Evolutionary conservation across 64 coral and sea anemone genomes (phyloP).

Genomic region (Acropora yongei): DNA sequence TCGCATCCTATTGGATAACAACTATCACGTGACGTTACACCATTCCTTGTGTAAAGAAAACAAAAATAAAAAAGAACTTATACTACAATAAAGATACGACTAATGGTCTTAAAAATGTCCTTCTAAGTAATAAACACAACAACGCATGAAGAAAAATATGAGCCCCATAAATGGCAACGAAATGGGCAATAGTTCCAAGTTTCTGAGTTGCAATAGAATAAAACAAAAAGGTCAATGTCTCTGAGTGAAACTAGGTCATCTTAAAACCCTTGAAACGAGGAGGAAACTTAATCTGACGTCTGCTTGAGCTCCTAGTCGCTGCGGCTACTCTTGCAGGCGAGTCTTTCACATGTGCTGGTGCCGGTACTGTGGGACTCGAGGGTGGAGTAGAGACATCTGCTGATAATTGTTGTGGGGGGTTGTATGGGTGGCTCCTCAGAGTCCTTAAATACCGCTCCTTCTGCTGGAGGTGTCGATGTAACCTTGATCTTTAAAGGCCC

Average conservation of each 20-base stretch:
- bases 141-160: not conserved
- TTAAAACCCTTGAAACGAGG: not conserved
- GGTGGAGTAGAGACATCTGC: too few species aligned
- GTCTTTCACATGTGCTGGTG: too few species aligned
- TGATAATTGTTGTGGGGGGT: too few species aligned
- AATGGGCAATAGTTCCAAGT: not conserved
- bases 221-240: not conserved
- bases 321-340: not conserved
- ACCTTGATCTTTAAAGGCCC: not conserved
- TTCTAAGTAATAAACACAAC: too few species aligned
- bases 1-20: not conserved
- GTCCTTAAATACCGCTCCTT: too few species aligned
- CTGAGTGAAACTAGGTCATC: not conserved
- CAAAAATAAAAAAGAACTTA: not conserved
- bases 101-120: not conserved
- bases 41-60: constrained; percentile 7
- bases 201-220: not conserved
- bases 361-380: too few species aligned
- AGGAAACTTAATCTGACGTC: not conserved
- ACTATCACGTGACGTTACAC: constrained; percentile 19
- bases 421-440: too few species aligned
- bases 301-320: not conserved
- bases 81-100: constrained; percentile 6
- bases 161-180: not conserved
- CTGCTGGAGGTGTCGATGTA: too few species aligned